Evolutionary conservation across 2,888 invertebrate genomes (phyloP).

Genomic region (Phengaris arion): DNA sequence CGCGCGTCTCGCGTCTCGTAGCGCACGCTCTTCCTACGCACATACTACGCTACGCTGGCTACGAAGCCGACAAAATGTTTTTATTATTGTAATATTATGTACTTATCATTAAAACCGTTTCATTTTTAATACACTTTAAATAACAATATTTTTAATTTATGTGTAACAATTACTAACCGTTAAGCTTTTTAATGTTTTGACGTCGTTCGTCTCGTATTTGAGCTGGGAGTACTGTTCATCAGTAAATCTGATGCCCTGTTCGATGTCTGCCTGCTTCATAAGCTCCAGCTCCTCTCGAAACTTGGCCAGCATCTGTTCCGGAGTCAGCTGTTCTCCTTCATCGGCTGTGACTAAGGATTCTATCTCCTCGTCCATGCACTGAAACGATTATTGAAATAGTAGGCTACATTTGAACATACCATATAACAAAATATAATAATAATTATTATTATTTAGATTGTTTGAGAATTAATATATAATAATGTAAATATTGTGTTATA

Average conservation of each 20-base stretch:
- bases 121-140: no score
- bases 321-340: constrained; percentile 62
- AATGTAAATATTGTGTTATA: not conserved
- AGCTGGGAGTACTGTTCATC: constrained; percentile 79
- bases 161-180: constrained; percentile 64
- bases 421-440: no score
- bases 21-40: no score
- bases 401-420: not conserved
- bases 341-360: constrained; percentile 58
- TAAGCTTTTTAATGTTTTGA: constrained; percentile 78
- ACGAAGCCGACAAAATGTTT: no score
- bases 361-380: constrained; percentile 68
- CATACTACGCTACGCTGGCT: no score
- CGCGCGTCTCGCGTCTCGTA: no score
- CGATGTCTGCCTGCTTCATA: constrained; percentile 64
- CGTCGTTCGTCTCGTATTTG: constrained; percentile 81
- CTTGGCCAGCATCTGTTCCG: constrained; percentile 59
- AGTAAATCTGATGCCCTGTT: constrained; percentile 77
- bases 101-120: no score
- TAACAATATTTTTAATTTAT: no score
- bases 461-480: no score
- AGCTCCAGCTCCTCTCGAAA: constrained; percentile 63
- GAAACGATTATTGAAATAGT: not conserved
- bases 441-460: no score
- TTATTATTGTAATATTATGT: no score